Evolutionary conservation across 2,113 vertebrate genomes (phyloP).

Genomic region (Copsychus sechellarum): DNA sequence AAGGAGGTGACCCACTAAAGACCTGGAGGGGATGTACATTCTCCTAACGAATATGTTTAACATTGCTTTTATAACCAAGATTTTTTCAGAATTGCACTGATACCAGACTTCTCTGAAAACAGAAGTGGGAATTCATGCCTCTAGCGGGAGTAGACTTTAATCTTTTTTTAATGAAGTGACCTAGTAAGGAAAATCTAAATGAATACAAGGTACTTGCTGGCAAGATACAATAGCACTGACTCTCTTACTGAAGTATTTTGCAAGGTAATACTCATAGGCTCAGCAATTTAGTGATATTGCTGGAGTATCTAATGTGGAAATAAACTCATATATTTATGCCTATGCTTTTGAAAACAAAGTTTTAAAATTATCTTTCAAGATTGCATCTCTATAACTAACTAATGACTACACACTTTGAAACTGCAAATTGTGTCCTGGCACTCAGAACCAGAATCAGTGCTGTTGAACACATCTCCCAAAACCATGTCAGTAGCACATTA

Average conservation of each 20-base stretch:
- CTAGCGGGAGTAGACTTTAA: conserved; percentile 31
- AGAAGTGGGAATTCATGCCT: conserved; percentile 28
- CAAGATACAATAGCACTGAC: neutral
- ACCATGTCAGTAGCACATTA: neutral
- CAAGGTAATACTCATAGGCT: neutral
- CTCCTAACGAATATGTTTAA: neutral
- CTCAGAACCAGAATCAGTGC: neutral
- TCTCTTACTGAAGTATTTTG: neutral
- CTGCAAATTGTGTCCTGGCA: neutral
- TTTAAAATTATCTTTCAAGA: neutral
- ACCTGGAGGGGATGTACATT: neutral
- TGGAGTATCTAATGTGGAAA: neutral
- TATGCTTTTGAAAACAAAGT: neutral
- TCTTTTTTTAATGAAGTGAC: conserved; percentile 57
- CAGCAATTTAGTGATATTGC: neutral
- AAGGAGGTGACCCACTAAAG: neutral
- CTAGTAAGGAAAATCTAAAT: conserved; percentile 43
- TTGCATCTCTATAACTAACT: neutral
- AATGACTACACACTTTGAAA: neutral
- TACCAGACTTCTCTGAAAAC: neutral
- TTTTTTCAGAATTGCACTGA: neutral
- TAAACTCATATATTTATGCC: neutral
- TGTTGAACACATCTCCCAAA: neutral
- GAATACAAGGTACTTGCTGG: neutral
- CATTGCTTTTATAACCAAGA: neutral